Base-by-base conservation (phyloP, 1,140 invertebrate species). In the Drosophila pandora region DNA sequence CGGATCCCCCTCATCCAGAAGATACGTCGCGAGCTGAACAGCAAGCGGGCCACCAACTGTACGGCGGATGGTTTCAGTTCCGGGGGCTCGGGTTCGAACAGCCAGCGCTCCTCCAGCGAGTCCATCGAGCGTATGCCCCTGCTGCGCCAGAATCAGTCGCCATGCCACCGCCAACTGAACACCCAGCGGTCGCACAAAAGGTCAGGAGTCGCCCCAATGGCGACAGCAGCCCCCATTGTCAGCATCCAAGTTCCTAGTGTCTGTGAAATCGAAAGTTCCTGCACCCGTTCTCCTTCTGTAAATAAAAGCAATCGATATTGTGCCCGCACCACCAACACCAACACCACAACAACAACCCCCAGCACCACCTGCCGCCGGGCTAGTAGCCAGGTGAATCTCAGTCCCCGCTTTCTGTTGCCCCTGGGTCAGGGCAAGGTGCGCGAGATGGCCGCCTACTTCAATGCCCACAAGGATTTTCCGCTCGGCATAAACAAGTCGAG, bases 361-460 rank as follows among this genome's bases (percentile, higher is more conserved):
- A 76, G 56, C 61, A 77, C 52, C 60, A 59, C 41, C 45, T 54
- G 50, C 39, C 72, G 56, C 7, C 25, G 55, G 4, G 68, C 83
- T 41, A 67, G 60, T 41, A 90, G 88, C 43, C 77, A 90, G 30
- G 71, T 64, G 25, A 90, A 85, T 63, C 80, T 90, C 54, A 74
- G 80, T 81, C 83, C 89, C 50, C 67, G 45, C 47, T 81, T 82
- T 21, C 50, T 63, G 50, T 47, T 79, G 22, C 75, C 79, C 0
- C 71, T 81, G n/a, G 89, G 91, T 6, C 63, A 79, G 8, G 91
- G 91, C 8, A 92, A 91, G 50, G 93, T 90, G 84, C 94, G 71
- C 71, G 93, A 93, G 10, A 78, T 95, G 47, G 93, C 94, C 2
- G 93, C 93, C 73, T 93, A 94, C 76, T 95, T 95, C 72, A 83